Percentiles rank a stretch among this genome's conserved stretches.
These are phyloP conservation scores for Podilymbus podiceps DNA, from an alignment of 2,113 vertebrate genomes.

Conservation along the genomic window DNA sequence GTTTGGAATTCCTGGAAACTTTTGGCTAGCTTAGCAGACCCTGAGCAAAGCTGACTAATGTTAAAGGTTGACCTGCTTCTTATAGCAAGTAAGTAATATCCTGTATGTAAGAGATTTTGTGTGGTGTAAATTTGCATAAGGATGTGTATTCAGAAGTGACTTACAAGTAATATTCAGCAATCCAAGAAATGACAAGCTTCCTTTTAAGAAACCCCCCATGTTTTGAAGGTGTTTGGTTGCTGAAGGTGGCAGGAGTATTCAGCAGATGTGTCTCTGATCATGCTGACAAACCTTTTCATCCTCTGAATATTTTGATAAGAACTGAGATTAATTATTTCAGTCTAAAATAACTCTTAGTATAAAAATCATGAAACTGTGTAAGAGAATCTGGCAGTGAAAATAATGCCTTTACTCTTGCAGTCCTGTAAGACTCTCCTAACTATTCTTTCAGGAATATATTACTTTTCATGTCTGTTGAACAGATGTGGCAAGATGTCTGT, in stretches of 20 bases:
- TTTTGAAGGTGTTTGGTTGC: not conserved
- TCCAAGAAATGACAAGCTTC: not conserved
- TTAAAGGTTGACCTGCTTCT: not conserved
- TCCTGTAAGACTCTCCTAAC: slow-evolving; percentile 2
- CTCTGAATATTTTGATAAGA: not conserved
- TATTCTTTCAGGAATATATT: slow-evolving; percentile 36
- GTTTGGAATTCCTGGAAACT: not conserved
- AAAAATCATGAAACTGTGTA: slow-evolving; percentile 45
- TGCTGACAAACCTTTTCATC: not conserved
- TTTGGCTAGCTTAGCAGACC: not conserved
- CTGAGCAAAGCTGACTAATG: not conserved
- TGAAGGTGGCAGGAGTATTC: not conserved
- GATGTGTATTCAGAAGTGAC: not conserved
- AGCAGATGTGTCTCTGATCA: not conserved
- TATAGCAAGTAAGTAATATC: not conserved
- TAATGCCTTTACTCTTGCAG: not conserved
- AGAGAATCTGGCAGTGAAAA: slow-evolving; percentile 41
- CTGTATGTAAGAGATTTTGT: not conserved
- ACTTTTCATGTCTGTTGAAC: slow-evolving; percentile 28
- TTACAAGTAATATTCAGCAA: not conserved
- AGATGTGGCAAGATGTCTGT: not conserved
- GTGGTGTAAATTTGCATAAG: not conserved
- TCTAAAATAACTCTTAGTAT: not conserved
- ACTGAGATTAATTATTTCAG: not conserved
- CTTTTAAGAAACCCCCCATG: not conserved